Percentiles rank a stretch among this genome's conserved stretches.
phyloP scores from a whole-genome alignment of 1,140 invertebrate species.

The Pachyrhynchus sulphureomaculatus region DNA sequence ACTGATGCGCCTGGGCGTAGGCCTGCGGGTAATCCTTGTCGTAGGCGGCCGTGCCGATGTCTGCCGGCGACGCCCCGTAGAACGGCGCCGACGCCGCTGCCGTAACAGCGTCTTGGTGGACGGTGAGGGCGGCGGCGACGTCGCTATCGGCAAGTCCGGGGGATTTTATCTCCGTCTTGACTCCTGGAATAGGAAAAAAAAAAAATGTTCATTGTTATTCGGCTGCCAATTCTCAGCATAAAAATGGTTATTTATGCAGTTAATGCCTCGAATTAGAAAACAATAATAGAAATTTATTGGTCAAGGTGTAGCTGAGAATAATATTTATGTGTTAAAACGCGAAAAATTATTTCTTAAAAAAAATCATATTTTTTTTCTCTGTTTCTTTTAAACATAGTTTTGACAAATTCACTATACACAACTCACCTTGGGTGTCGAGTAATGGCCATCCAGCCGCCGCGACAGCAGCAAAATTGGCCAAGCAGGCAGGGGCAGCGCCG shows the following conservation, averaged over 20 bases:
- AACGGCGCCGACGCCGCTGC: conserved; percentile 40
- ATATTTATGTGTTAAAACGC: too few relatives aligned
- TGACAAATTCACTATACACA: too few relatives aligned
- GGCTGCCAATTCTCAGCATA: background rate
- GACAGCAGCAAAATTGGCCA: conserved; percentile 37
- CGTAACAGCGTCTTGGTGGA: conserved; percentile 42
- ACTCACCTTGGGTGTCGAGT: conserved; percentile 34
- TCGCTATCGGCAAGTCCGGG: conserved; percentile 58
- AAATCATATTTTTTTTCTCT: background rate
- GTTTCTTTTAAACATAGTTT: too few relatives aligned
- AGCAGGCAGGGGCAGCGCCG: conserved; percentile 35
- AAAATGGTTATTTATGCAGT: too few relatives aligned
- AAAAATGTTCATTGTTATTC: background rate
- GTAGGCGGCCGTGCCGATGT: conserved; percentile 44
- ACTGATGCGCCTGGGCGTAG: conserved; percentile 62
- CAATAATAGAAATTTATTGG: too few relatives aligned
- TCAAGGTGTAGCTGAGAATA: too few relatives aligned
- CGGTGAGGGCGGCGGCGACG: conserved; percentile 48
- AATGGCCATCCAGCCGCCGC: conserved; percentile 35
- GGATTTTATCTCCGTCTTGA: conserved; percentile 63
- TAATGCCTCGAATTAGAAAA: too few relatives aligned
- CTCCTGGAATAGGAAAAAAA: conserved; percentile 43
- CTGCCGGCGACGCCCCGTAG: conserved; percentile 42
- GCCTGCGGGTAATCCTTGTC: conserved; percentile 52
- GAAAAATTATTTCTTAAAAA: background rate